Percentiles rank a stretch among this genome's conserved stretches.
Evolutionary conservation across 2,113 vertebrate genomes (phyloP).

Genomic region (Daboia siamensis): DNA sequence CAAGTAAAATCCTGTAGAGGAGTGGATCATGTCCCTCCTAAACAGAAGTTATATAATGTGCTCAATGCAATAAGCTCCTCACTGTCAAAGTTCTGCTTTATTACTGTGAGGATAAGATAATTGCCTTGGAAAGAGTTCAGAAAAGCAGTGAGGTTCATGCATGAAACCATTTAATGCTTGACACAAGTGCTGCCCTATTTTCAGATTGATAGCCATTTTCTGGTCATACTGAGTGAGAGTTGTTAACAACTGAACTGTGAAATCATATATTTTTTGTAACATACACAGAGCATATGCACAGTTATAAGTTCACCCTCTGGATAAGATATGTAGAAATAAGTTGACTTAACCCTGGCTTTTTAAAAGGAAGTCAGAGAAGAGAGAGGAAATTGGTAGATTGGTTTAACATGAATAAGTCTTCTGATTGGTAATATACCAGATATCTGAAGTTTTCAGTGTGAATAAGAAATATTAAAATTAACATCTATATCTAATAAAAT

Average conservation of each 20-base stretch:
- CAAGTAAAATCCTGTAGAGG: not conserved
- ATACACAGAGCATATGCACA: not conserved
- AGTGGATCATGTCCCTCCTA: not conserved
- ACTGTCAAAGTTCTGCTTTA: not conserved
- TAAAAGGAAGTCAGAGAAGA: not conserved
- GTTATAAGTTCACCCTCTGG: not conserved
- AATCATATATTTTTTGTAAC: not conserved
- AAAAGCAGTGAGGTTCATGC: not conserved
- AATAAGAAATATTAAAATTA: not conserved
- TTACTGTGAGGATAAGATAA: not conserved
- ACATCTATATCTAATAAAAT: not conserved
- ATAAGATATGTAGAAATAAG: not conserved
- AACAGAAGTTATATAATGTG: not conserved
- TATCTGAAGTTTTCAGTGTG: not conserved
- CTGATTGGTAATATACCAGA: not conserved
- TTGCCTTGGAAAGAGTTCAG: not conserved
- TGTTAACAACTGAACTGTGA: not conserved
- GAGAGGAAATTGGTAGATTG: not conserved
- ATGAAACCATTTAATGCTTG: not conserved
- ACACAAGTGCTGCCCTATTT: not conserved
- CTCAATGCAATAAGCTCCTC: not conserved
- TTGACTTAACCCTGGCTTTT: not conserved
- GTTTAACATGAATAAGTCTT: not conserved
- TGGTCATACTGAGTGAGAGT: not conserved
- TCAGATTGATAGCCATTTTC: not conserved